Conservation (phyloP, 2,797 vertebrate species). For the Enteromius mattozi region DNA sequence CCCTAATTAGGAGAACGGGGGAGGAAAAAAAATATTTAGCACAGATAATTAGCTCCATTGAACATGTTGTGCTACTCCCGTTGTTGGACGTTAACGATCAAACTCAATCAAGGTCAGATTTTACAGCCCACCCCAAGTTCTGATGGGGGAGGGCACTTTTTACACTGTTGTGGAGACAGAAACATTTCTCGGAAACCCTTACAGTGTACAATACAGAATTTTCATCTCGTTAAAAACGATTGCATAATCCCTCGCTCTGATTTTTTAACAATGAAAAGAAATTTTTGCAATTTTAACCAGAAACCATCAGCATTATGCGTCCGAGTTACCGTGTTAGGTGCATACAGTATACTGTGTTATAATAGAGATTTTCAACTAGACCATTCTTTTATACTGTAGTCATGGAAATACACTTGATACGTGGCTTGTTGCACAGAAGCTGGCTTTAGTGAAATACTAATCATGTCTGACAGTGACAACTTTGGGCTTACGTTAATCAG, state of each 20-base stretch:
- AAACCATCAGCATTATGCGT: not conserved
- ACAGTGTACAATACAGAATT: slow-evolving; percentile 1
- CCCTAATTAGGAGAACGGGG: slow-evolving; percentile 69
- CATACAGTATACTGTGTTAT: not conserved
- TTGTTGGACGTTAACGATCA: slow-evolving; percentile 67
- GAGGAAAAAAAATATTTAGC: slow-evolving; percentile 66
- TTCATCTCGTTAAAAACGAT: not conserved
- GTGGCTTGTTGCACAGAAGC: not conserved
- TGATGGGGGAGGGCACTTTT: not conserved
- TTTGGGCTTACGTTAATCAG: not conserved
- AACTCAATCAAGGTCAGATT: slow-evolving; percentile 74
- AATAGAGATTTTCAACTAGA: not conserved
- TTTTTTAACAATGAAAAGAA: not conserved
- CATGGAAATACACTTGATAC: not conserved
- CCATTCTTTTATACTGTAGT: not conserved
- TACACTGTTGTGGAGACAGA: slow-evolving; percentile 13
- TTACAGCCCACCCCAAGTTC: slow-evolving; percentile 53
- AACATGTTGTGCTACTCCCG: slow-evolving; percentile 66
- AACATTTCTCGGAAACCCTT: slow-evolving; percentile 17
- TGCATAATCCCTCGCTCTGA: not conserved
- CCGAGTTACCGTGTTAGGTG: not conserved
- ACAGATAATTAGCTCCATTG: slow-evolving; percentile 77
- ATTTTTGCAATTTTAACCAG: not conserved
- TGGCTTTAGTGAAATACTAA: not conserved
- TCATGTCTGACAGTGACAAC: not conserved